Conservation (phyloP, 2,888 invertebrate species). For the Artemia sinica region DNA sequence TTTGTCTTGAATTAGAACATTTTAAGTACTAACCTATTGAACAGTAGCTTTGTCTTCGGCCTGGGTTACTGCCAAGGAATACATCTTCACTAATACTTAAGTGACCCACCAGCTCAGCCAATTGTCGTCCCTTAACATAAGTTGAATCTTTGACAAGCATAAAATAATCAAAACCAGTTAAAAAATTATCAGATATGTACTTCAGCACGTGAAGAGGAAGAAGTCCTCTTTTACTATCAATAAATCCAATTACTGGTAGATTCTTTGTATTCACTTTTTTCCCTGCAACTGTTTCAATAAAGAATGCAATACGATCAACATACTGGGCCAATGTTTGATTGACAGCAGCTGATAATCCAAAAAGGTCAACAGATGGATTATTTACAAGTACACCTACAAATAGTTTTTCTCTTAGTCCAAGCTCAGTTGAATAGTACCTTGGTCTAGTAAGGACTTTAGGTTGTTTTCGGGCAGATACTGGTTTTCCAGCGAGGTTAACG, state of each 20-base stretch:
- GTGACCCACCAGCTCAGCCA: constrained; percentile 50
- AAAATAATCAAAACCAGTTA: constrained; percentile 82
- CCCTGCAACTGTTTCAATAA: constrained; percentile 40
- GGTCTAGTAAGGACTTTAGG: constrained; percentile 56
- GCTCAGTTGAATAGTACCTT: constrained; percentile 81
- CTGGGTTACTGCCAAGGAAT: constrained; percentile 1
- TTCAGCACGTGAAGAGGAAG: constrained; percentile 73
- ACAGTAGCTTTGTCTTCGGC: constrained; percentile 33
- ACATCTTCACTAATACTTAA: constrained; percentile 70
- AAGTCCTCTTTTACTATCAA: constrained; percentile 53
- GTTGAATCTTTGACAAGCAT: constrained; percentile 66
- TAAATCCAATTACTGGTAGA: constrained; percentile 64
- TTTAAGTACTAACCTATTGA: constrained; percentile 40
- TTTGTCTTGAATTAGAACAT: too few relatives aligned
- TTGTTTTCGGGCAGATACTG: constrained; percentile 34
- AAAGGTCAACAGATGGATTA: constrained; percentile 48
- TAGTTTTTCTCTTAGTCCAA: constrained; percentile 74
- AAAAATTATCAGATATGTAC: constrained; percentile 71
- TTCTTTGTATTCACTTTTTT: constrained; percentile 33
- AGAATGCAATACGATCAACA: constrained; percentile 65
- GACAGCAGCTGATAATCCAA: constrained; percentile 50
- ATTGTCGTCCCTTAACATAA: constrained; percentile 60
- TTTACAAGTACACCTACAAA: constrained; percentile 70
- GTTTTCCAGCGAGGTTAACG: constrained; percentile 35
- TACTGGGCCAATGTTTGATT: constrained; percentile 71